phyloP scores from a whole-genome alignment of 2,888 invertebrate genomes.

The Imbricaverruca yamaguchii region DNA sequence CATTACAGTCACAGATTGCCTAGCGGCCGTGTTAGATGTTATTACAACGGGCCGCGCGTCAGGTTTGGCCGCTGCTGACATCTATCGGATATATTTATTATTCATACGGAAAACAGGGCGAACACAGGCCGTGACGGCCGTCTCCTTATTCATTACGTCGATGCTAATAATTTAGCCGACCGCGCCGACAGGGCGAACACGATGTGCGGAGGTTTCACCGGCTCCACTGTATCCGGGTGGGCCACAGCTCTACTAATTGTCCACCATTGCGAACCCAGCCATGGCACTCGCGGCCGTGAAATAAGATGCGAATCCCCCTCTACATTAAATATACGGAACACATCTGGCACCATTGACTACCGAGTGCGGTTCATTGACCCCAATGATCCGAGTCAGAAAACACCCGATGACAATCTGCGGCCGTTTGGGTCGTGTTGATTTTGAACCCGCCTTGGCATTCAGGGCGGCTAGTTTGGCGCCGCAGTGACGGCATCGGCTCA shows the following conservation, averaged over 20 bases:
- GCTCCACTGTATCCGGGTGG: neutral
- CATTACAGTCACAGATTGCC: neutral
- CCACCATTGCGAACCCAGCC: neutral
- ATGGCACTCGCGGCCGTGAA: neutral
- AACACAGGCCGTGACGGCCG: neutral
- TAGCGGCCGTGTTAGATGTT: neutral
- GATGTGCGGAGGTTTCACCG: neutral
- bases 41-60: neutral
- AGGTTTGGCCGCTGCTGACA: neutral
- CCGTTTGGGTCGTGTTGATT: neutral
- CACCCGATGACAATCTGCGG: neutral
- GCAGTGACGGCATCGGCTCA: no score
- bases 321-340: neutral
- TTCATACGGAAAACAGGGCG: slow-evolving; percentile 10
- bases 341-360: neutral
- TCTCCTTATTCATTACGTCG: slow-evolving; percentile 2
- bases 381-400: neutral
- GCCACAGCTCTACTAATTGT: neutral
- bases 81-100: neutral
- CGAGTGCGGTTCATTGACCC: neutral
- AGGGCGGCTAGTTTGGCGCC: no score
- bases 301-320: neutral
- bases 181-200: neutral
- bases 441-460: no score
- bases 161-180: neutral